Conservation (phyloP, 2,797 vertebrate species). For the Danio albolineatus region DNA sequence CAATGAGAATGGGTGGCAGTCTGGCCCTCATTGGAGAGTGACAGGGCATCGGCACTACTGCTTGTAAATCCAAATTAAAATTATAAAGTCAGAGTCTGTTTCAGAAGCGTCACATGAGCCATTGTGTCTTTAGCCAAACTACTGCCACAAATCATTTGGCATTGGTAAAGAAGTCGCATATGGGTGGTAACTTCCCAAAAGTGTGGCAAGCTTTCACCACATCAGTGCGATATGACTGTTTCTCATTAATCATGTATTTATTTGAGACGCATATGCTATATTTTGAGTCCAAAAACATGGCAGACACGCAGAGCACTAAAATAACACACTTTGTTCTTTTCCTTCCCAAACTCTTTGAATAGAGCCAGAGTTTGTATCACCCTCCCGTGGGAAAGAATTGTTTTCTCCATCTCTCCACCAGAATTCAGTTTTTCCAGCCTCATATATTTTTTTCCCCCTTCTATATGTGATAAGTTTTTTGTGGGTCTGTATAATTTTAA, state of each 20-base stretch:
- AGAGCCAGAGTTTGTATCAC: conserved; percentile 39
- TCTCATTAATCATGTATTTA: conserved; percentile 39
- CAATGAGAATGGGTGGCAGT: conserved; percentile 2
- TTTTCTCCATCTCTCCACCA: conserved; percentile 59
- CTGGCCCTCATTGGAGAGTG: background rate
- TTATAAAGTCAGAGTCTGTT: conserved; percentile 20
- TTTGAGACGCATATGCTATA: conserved; percentile 40
- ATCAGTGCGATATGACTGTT: conserved; percentile 32
- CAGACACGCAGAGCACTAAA: conserved; percentile 32
- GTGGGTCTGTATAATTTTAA: conserved; percentile 69
- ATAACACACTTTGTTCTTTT: conserved; percentile 35
- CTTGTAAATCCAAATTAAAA: conserved; percentile 32
- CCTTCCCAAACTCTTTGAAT: conserved; percentile 14
- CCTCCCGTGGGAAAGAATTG: conserved; percentile 64
- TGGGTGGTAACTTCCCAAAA: conserved; percentile 35
- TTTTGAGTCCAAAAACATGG: conserved; percentile 41
- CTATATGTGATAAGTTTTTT: conserved; percentile 60
- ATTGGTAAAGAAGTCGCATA: conserved; percentile 10
- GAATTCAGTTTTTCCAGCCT: conserved; percentile 68
- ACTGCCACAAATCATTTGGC: conserved; percentile 29
- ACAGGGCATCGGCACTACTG: background rate
- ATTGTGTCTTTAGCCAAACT: conserved; percentile 31
- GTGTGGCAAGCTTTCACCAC: conserved; percentile 40
- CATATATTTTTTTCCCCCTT: conserved; percentile 60
- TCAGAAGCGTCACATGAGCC: conserved; percentile 16